A percentile compares a stretch with the other conserved stretches of the same genome.
These are phyloP conservation scores for Taenioides sp. DNA, from an alignment of 2,797 vertebrate species.

Conservation along the genomic window DNA sequence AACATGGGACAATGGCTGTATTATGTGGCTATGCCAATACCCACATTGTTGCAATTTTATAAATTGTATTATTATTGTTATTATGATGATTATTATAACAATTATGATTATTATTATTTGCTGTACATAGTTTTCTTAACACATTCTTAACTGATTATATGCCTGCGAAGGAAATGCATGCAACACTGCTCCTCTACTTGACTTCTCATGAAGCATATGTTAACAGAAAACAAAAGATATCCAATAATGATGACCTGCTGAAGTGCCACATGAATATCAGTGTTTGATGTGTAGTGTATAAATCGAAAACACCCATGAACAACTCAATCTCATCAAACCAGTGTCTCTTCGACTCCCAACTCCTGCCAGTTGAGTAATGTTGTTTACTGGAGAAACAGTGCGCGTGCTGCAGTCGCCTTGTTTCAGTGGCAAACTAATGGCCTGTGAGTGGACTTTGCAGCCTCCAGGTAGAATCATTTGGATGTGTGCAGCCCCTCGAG, in stretches of 20 bases:
- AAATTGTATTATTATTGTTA: constrained; percentile 47
- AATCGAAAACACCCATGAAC: constrained; percentile 12
- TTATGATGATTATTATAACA: constrained; percentile 21
- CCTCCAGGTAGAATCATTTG: constrained; percentile 43
- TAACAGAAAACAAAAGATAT: constrained; percentile 58
- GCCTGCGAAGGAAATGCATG: constrained; percentile 80
- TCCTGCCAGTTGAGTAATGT: constrained; percentile 34
- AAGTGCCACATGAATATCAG: constrained; percentile 50
- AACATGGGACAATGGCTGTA: constrained; percentile 48
- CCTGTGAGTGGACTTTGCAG: constrained; percentile 42
- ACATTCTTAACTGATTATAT: constrained; percentile 69
- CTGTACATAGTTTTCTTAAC: constrained; percentile 70
- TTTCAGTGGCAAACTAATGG: constrained; percentile 42
- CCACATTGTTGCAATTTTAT: constrained; percentile 68
- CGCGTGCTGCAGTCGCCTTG: constrained; percentile 21
- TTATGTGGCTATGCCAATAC: constrained; percentile 57
- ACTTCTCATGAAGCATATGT: constrained; percentile 76
- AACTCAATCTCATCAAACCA: constrained; percentile 18
- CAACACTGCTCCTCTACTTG: constrained; percentile 66
- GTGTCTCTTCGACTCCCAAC: constrained; percentile 21
- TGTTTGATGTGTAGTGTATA: constrained; percentile 36
- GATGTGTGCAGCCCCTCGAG: constrained; percentile 31
- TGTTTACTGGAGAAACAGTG: constrained; percentile 33
- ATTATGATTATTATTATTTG: constrained; percentile 41
- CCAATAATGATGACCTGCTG: constrained; percentile 56